phyloP scores from a whole-genome alignment of 23 tunicate species.

The Ciona savignyi region DNA sequence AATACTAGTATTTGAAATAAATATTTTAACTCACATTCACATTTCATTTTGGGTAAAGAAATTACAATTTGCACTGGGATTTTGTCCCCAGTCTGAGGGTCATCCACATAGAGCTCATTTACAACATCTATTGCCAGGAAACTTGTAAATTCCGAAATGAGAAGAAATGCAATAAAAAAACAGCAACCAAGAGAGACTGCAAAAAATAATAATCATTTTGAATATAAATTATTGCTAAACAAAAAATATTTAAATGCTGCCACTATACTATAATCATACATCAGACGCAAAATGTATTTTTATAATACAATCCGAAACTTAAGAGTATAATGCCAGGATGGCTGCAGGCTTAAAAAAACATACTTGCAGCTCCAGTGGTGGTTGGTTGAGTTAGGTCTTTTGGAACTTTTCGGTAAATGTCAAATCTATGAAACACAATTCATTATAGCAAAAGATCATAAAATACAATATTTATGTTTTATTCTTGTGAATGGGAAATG shows the following conservation, averaged over 20 bases:
- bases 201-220: constrained; percentile 7
- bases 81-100: constrained; percentile 82
- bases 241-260: no score
- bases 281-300: no score
- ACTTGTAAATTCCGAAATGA: constrained; percentile 84
- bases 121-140: constrained; percentile 67
- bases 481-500: no score
- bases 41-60: constrained; percentile 68
- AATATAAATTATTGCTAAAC: neutral
- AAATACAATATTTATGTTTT: neutral
- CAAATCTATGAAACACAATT: constrained; percentile 55
- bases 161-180: constrained; percentile 81
- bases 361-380: constrained; percentile 91
- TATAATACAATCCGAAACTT: no score
- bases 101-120: constrained; percentile 96
- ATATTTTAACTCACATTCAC: constrained; percentile 85
- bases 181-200: constrained; percentile 87
- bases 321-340: no score
- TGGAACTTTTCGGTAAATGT: constrained; percentile 98
- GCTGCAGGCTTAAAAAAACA: neutral
- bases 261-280: no score
- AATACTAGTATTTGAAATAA: no score
- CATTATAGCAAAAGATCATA: no score
- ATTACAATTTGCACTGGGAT: constrained; percentile 77
- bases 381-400: constrained; percentile 99